These are phyloP conservation scores for Melikaiella ostensackeni DNA, from an alignment of 2,888 invertebrate genomes.

Conservation along the genomic window DNA sequence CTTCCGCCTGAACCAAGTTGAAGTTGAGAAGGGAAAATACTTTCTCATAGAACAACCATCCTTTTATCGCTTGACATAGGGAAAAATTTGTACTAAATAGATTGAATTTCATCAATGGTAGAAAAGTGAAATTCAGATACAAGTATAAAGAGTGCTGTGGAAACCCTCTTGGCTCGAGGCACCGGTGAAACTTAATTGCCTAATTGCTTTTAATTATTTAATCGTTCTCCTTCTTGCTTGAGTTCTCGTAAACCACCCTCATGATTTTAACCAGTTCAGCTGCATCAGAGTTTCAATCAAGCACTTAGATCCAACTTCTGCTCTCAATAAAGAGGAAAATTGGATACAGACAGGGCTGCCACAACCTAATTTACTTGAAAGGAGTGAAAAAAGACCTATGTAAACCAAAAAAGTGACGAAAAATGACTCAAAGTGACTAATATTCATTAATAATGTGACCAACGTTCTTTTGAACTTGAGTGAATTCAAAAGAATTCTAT, in stretches of 20 bases:
- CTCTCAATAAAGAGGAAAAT: background rate
- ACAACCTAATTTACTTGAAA: too few relatives aligned
- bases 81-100: background rate
- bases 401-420: too few relatives aligned
- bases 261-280: slow-evolving; percentile 43
- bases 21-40: too few relatives aligned
- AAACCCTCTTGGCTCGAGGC: slow-evolving; percentile 47
- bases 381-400: too few relatives aligned
- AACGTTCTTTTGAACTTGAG: too few relatives aligned
- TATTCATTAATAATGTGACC: too few relatives aligned
- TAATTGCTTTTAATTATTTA: slow-evolving; percentile 76
- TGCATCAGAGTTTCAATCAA: slow-evolving; percentile 35
- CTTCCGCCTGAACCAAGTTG: too few relatives aligned
- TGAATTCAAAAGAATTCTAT: too few relatives aligned
- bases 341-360: too few relatives aligned
- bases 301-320: slow-evolving; percentile 6
- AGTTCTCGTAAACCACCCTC: slow-evolving; percentile 64
- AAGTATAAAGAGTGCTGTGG: background rate
- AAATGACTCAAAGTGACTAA: too few relatives aligned
- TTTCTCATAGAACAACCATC: too few relatives aligned
- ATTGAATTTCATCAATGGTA: background rate
- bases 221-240: slow-evolving; percentile 66
- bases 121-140: background rate
- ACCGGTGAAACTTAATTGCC: slow-evolving; percentile 67
- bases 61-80: too few relatives aligned